Evolutionary conservation across 2,797 vertebrate genomes (phyloP).

Genomic region (Crypturellus tataupa): DNA sequence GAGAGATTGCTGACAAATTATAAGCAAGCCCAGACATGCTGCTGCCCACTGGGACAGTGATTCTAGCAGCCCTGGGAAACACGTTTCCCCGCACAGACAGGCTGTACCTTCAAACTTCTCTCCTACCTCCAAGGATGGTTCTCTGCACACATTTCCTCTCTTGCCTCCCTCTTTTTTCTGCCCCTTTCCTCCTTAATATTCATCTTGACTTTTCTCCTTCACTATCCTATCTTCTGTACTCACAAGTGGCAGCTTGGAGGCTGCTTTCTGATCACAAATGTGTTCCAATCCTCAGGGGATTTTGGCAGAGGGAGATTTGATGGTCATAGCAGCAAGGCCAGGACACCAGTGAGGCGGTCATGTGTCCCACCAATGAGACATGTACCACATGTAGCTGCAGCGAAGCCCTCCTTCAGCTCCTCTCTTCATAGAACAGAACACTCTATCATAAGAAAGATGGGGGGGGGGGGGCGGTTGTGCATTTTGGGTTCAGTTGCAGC

Average conservation of each 20-base stretch:
- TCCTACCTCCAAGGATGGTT: neutral
- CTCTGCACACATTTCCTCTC: neutral
- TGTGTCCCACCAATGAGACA: no score
- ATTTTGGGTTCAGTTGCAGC: neutral
- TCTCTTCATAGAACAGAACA: neutral
- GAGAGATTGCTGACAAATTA: constrained; percentile 67
- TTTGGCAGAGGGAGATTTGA: neutral
- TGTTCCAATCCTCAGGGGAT: constrained; percentile 18
- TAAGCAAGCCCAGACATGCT: constrained; percentile 39
- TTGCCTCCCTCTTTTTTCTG: neutral
- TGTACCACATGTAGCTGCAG: neutral
- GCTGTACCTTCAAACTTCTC: constrained; percentile 46
- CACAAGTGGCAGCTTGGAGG: neutral
- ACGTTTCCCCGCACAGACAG: constrained; percentile 58
- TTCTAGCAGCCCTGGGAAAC: constrained; percentile 52
- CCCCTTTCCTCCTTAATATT: neutral
- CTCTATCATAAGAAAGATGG: neutral
- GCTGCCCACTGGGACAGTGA: constrained; percentile 28
- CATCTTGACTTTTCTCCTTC: neutral
- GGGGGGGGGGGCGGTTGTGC: no score
- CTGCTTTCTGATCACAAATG: neutral
- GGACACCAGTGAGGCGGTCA: neutral
- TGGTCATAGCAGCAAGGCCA: constrained; percentile 14
- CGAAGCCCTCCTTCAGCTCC: neutral
- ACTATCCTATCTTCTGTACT: neutral